A percentile compares a stretch with the other conserved stretches of the same genome.
Conservation (phyloP, 2,888 invertebrate species). For the Clivina fossor region DNA sequence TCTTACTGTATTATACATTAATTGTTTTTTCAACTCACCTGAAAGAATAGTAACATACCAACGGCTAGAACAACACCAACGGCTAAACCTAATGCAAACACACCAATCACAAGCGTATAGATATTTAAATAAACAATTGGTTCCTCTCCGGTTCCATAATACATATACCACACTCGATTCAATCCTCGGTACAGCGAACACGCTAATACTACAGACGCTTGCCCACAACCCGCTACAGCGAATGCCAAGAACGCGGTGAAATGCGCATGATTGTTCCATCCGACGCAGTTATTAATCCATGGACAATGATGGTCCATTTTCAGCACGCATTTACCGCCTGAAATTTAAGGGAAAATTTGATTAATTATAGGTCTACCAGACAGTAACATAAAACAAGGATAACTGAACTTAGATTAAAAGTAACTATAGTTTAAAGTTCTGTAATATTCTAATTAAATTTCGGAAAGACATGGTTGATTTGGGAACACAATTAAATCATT, state of each 20-base stretch:
- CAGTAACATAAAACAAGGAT: no score
- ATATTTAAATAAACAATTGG: constrained; percentile 74
- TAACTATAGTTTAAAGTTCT: no score
- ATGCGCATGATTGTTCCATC: constrained; percentile 90
- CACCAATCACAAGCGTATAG: constrained; percentile 70
- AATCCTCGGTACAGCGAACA: constrained; percentile 75
- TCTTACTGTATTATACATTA: no score
- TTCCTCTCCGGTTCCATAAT: constrained; percentile 64
- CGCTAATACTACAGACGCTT: constrained; percentile 74
- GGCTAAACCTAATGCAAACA: constrained; percentile 88
- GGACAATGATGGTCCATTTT: constrained; percentile 99
- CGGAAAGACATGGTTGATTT: no score
- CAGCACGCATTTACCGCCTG: constrained; percentile 85
- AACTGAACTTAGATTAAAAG: no score
- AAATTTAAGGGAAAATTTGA: constrained; percentile 12
- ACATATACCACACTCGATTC: constrained; percentile 72
- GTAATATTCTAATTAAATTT: no score
- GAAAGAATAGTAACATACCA: constrained; percentile 84
- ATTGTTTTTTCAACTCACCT: no score
- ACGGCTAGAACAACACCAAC: constrained; percentile 93
- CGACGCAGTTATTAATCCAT: constrained; percentile 98
- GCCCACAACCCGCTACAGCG: constrained; percentile 87
- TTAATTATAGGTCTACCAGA: no score
- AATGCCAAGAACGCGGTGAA: constrained; percentile 86
- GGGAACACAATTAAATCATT: no score